These are phyloP conservation scores for Chamaea fasciata DNA, from an alignment of 2,113 vertebrate species.

Conservation along the genomic window DNA sequence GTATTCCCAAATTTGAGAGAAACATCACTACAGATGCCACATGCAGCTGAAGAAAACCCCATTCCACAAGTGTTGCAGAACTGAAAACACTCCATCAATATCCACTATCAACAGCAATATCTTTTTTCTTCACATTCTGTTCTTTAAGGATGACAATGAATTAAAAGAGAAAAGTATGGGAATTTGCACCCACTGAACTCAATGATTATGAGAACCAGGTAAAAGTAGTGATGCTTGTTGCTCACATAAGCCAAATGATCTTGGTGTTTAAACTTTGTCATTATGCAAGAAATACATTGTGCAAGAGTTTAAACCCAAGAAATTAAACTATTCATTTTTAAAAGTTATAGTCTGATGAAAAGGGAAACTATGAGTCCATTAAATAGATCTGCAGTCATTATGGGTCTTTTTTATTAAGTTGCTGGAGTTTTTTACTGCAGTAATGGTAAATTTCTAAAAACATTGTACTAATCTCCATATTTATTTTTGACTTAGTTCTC, in stretches of 20 bases:
- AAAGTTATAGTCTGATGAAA: background rate
- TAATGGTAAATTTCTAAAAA: constrained; percentile 12
- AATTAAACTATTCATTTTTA: background rate
- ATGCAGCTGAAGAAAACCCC: background rate
- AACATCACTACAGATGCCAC: background rate
- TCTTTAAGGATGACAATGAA: background rate
- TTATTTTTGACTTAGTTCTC: background rate
- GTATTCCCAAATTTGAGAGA: background rate
- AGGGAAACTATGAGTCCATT: background rate
- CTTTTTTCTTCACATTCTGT: background rate
- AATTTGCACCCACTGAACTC: background rate
- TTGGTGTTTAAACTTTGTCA: background rate
- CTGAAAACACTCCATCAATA: background rate
- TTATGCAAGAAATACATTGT: background rate
- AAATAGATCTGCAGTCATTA: background rate
- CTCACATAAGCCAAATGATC: background rate
- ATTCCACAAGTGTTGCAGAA: background rate
- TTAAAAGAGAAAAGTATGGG: background rate
- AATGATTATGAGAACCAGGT: background rate
- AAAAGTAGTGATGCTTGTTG: background rate
- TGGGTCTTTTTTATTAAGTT: background rate
- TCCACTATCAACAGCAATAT: background rate
- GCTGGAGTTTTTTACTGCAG: background rate
- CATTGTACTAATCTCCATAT: background rate
- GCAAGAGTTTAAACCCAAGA: background rate